Base-by-base conservation (phyloP, 2,888 invertebrate genomes). In the Bursaphelenchus okinawaensis region DNA sequence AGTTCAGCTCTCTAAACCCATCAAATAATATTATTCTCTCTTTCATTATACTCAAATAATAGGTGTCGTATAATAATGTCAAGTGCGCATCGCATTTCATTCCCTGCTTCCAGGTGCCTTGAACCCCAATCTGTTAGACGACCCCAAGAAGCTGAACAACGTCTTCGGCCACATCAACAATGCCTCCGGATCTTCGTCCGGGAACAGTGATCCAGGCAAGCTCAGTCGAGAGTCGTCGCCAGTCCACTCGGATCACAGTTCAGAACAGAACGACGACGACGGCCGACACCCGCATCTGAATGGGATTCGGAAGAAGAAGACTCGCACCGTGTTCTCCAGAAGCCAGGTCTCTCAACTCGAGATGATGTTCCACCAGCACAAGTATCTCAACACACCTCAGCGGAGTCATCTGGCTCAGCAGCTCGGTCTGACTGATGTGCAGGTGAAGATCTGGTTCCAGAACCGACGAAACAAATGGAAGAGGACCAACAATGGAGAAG, bases 301-400 rank as follows among this genome's bases (percentile, higher is more conserved):
- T 26, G 66, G 27, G n/a, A 68, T 63, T 16, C 64, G 77, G 60
- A 81, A 81, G 70, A 81, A 81, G 67, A 81, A 81, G 56, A 82
- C 81, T 1, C 64, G 81, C 23, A 81, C 81, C 8, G 81, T 81
- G 4, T 81, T 81, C 68, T 78, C 77, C 31, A 58, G 80, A 22
- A 69, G 68, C 31, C 80, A 80, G 65, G 80, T 80, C 7, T 71
- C 73, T 20, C 78, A 80, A 63, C 57, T 80, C 31, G 80, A 80
- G 59, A 66, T 68, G 70, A 76, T 68, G 9, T 80, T 80, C 54
- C 74, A 79, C 16, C 26, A 59, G 54, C 75, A 77, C 52, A 64
- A 77, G 12, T 80, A 80, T 61, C 66, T 81, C 55, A 78, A 70
- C 61, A 75, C 75, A n/a, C 70, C 67, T 22, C 78, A 81, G 57